Conservation (phyloP, 2,113 vertebrate genomes). For the Hippocampus abdominalis region DNA sequence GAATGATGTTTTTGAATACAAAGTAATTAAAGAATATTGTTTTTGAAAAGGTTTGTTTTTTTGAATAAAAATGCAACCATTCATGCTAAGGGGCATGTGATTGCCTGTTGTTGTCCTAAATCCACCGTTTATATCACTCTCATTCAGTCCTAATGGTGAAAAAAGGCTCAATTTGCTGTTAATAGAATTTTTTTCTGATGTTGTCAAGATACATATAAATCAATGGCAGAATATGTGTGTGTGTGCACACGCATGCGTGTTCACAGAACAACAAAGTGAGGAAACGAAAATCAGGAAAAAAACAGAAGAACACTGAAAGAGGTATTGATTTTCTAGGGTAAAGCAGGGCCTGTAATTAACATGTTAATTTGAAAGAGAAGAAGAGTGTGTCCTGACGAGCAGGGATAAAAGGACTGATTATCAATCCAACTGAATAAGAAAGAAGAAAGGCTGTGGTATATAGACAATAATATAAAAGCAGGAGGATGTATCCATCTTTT, state of each 20-base stretch:
- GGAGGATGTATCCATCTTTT: neutral
- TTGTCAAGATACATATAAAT: slow-evolving; percentile 75
- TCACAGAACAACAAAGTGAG: slow-evolving; percentile 41
- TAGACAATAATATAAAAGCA: neutral
- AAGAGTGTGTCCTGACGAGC: slow-evolving; percentile 95
- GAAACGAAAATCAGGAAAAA: slow-evolving; percentile 14
- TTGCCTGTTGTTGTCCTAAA: neutral
- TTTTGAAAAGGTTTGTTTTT: neutral
- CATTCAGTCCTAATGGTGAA: slow-evolving; percentile 4
- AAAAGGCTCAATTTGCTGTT: slow-evolving; percentile 27
- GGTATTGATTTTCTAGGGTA: slow-evolving; percentile 91
- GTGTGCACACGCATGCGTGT: slow-evolving; percentile 8
- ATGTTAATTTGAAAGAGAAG: slow-evolving; percentile 99
- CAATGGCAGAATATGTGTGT: slow-evolving; percentile 73
- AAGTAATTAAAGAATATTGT: too few species aligned
- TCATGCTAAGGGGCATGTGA: neutral
- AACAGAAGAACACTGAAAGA: slow-evolving; percentile 39
- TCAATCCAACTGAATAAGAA: slow-evolving; percentile 75
- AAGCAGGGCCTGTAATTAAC: slow-evolving; percentile 99
- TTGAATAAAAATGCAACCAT: neutral
- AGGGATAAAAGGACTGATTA: slow-evolving; percentile 90
- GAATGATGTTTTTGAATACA: too few species aligned
- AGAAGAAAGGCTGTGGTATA: slow-evolving; percentile 14
- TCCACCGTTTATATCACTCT: neutral
- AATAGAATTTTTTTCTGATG: slow-evolving; percentile 36